Base-by-base conservation (phyloP, 2,797 vertebrate genomes). In the Eremophila alpestris region DNA sequence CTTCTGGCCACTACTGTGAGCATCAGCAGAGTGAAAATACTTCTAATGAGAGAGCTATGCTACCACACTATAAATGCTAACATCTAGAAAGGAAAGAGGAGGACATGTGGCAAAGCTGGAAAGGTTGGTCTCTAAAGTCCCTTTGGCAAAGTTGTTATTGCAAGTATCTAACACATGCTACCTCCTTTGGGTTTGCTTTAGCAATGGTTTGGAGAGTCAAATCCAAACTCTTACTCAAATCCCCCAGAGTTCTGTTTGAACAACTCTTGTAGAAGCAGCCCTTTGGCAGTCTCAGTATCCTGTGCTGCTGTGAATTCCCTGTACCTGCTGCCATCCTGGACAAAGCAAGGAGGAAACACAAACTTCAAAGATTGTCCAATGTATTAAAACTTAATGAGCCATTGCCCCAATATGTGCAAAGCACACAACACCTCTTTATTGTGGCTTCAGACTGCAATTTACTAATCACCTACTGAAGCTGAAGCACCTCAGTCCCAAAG, bases 321-420 rank as follows among this genome's bases (percentile, higher is more conserved):
- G 62, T 55, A 69, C 30, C 17, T 30, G 38, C 26, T 70, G 56
- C 36, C 79, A 55, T 34, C 67, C 51, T 48, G 55, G 63, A 49
- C 84, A 73, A 87, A 52, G 62, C 71, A 92, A 89, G 17, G 29
- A 96, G 67, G 75, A 92, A 95, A 89, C 69, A 64, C 1, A 91
- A 94, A 79, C 70, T 74, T 81, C 41, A 91, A 91, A 89, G 56
- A 96, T 95, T 64, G 95, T 54, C 59, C 71, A 90, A 75, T 95
- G 89, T 91, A 94, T 96, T 95, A 96, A 96, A 95, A 93, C 81
- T 69, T 91, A 94, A 96, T 91, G 77, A 94, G 83, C 65, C 74
- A 78, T 89, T 90, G 69, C 71, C 92, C 91, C 77, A 73, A 5
- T 75, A 85, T 7, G 58, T 87, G 78, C 89, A 83, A 86, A 96